phyloP scores from a whole-genome alignment of 2,797 vertebrate genomes.

The Gymnocypris eckloni region DNA sequence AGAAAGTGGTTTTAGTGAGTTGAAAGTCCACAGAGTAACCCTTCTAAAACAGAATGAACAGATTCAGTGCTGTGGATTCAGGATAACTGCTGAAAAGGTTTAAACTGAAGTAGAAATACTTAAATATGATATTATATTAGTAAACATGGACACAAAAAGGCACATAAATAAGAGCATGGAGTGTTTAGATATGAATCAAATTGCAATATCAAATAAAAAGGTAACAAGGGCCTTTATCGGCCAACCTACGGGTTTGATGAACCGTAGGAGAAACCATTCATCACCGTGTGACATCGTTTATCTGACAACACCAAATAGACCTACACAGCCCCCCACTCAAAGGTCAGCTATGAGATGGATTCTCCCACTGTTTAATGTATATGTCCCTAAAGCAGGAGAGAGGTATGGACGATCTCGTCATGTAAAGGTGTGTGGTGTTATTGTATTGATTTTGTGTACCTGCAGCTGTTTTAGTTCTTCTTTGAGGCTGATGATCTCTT shows the following conservation, averaged over 20 bases:
- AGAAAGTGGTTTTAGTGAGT: slow-evolving; percentile 15
- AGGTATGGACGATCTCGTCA: background rate
- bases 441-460: slow-evolving; percentile 74
- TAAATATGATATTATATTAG: background rate
- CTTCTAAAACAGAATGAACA: background rate
- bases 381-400: slow-evolving; percentile 13
- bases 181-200: slow-evolving; percentile 11
- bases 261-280: slow-evolving; percentile 66
- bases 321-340: slow-evolving; percentile 50
- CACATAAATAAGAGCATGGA: background rate
- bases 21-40: background rate
- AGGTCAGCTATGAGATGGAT: slow-evolving; percentile 49
- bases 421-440: slow-evolving; percentile 1
- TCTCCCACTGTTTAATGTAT: slow-evolving; percentile 45
- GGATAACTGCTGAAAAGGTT: background rate
- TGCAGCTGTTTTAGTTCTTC: slow-evolving; percentile 90
- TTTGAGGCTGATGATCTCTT: slow-evolving; percentile 90
- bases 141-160: background rate
- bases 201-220: slow-evolving; percentile 36
- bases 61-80: background rate
- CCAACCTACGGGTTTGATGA: slow-evolving; percentile 69
- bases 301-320: slow-evolving; percentile 50
- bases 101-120: background rate
- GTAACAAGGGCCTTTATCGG: slow-evolving; percentile 72
- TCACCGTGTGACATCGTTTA: slow-evolving; percentile 68